These are phyloP conservation scores for Carcina quercana DNA, from an alignment of 2,888 invertebrate species.

Conservation along the genomic window DNA sequence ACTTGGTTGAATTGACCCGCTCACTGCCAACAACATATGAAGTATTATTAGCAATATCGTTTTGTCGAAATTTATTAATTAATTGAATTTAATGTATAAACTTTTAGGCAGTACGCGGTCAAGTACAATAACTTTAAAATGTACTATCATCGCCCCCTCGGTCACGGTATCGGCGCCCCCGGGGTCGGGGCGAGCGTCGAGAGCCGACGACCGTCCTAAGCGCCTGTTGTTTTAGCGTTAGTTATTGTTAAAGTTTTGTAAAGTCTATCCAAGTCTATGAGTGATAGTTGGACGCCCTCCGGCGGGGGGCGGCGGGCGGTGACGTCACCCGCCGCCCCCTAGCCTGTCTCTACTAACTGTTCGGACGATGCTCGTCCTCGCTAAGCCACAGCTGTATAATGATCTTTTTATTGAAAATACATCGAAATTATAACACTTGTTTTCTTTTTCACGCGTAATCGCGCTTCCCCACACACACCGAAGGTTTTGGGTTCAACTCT, in stretches of 20 bases:
- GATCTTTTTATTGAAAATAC: constrained; percentile 47
- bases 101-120: no score
- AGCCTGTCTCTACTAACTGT: constrained; percentile 20
- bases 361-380: constrained; percentile 15
- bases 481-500: no score
- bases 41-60: no score
- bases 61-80: no score
- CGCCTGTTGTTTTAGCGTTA: constrained; percentile 21
- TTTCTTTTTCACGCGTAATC: constrained; percentile 24
- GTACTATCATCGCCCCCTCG: no score
- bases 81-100: no score
- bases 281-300: constrained; percentile 2
- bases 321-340: background rate
- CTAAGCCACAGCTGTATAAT: constrained; percentile 28
- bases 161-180: no score
- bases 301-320: constrained; percentile 2
- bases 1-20: no score
- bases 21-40: no score
- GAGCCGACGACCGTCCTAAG: no score
- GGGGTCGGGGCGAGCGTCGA: no score
- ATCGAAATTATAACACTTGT: constrained; percentile 25
- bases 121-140: no score
- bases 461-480: background rate
- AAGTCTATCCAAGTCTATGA: constrained; percentile 38
- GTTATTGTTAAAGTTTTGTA: constrained; percentile 50